Evolutionary conservation across 1,140 invertebrate species (phyloP).

Genomic region (Neotoxoptera formosana): DNA sequence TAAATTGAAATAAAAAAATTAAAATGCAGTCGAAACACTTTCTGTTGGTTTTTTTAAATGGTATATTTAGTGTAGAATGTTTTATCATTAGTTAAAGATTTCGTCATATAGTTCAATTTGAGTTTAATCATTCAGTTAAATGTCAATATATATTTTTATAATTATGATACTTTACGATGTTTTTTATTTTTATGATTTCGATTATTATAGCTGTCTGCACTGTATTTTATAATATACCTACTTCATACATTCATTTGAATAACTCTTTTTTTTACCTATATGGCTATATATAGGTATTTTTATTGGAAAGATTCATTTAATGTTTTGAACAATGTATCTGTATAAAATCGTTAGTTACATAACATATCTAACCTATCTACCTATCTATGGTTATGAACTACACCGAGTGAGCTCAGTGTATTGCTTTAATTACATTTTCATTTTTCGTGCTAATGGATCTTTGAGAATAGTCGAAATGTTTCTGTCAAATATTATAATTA

Average conservation of each 20-base stretch:
- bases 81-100: conserved; percentile 1
- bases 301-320: not conserved
- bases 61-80: not conserved
- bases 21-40: not conserved
- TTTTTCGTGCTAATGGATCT: not conserved
- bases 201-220: not conserved
- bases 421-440: not conserved
- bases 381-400: not conserved
- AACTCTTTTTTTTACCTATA: too few species aligned
- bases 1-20: not conserved
- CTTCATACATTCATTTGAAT: not conserved
- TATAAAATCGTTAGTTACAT: not conserved
- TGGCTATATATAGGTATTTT: not conserved
- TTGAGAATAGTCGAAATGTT: conserved; percentile 1
- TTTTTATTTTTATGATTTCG: not conserved
- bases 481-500: conserved; percentile 32
- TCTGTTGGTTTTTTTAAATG: not conserved
- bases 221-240: not conserved
- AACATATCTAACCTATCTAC: not conserved
- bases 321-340: not conserved
- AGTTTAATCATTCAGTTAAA: conserved; percentile 7
- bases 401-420: not conserved
- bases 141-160: not conserved
- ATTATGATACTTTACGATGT: not conserved
- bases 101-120: conserved; percentile 4